phyloP scores from a whole-genome alignment of 2,888 invertebrate genomes.

The Bursaphelenchus okinawaensis region DNA sequence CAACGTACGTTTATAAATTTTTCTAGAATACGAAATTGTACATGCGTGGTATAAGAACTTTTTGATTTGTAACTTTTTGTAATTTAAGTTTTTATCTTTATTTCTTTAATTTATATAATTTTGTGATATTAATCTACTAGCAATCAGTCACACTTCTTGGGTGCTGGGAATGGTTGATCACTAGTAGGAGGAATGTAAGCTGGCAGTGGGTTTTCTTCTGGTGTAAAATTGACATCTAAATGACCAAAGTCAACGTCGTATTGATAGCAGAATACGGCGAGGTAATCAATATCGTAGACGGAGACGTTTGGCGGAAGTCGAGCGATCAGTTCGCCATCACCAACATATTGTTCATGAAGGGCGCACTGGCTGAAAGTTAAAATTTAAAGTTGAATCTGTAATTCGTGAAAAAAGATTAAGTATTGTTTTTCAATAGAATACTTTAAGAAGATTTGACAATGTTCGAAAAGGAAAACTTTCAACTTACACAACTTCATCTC shows the following conservation, averaged over 20 bases:
- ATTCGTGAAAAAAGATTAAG: neutral
- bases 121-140: too few species aligned
- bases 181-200: slow-evolving; percentile 40
- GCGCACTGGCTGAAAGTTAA: slow-evolving; percentile 42
- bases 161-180: slow-evolving; percentile 1
- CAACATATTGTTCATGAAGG: slow-evolving; percentile 39
- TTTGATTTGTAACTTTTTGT: too few species aligned
- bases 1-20: too few species aligned
- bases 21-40: too few species aligned
- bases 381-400: neutral
- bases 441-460: too few species aligned
- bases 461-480: neutral
- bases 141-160: slow-evolving; percentile 2
- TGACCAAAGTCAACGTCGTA: slow-evolving; percentile 51
- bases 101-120: too few species aligned
- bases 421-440: neutral
- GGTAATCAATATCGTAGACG: slow-evolving; percentile 46
- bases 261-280: slow-evolving; percentile 40
- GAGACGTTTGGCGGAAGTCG: slow-evolving; percentile 38
- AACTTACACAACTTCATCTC: slow-evolving; percentile 26
- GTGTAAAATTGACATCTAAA: slow-evolving; percentile 32
- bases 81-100: too few species aligned
- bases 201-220: slow-evolving; percentile 38
- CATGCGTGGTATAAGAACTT: too few species aligned
- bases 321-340: slow-evolving; percentile 34